phyloP scores from a whole-genome alignment of 2,113 vertebrate species.

The Podilymbus podiceps region DNA sequence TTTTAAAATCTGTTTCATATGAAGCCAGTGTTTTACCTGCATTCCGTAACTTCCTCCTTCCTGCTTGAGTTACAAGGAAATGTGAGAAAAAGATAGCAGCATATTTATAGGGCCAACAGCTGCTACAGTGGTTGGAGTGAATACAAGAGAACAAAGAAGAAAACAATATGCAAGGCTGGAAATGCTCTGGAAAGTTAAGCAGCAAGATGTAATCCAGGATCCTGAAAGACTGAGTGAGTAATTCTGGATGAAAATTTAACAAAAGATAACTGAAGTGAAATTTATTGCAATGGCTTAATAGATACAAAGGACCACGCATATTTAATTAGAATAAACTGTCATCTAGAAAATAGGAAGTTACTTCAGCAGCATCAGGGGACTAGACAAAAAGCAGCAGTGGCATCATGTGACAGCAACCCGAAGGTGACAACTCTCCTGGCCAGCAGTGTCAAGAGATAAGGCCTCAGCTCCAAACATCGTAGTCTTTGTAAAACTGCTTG shows the following conservation, averaged over 20 bases:
- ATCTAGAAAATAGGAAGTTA: background rate
- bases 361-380: background rate
- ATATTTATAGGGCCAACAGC: background rate
- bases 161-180: background rate
- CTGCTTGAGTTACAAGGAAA: background rate
- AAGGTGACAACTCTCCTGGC: background rate
- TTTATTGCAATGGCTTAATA: background rate
- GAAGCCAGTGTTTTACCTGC: background rate
- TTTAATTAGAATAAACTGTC: background rate
- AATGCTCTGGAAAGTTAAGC: background rate
- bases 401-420: background rate
- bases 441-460: background rate
- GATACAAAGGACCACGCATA: rapidly evolving
- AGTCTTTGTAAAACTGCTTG: background rate
- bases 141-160: background rate
- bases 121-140: background rate
- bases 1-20: background rate
- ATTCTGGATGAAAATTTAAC: background rate
- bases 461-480: background rate
- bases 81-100: background rate
- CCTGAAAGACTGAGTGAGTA: background rate
- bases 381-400: background rate
- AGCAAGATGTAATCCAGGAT: background rate
- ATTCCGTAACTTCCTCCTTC: background rate
- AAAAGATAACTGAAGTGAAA: background rate